phyloP scores from a whole-genome alignment of 1,140 invertebrate genomes.

The Ceratina calcarata region DNA sequence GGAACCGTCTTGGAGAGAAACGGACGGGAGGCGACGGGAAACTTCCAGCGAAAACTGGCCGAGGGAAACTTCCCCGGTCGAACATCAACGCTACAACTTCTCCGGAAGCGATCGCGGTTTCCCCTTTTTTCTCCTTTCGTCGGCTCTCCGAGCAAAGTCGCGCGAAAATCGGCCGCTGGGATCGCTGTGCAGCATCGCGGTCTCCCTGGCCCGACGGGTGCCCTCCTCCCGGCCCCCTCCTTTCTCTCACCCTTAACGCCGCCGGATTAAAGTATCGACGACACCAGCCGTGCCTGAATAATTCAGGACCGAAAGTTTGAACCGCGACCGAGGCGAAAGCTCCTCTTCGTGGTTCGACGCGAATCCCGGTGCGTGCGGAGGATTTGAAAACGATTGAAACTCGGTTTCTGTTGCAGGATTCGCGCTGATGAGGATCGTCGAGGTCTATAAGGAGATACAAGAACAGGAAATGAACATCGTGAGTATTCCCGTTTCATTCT shows the following conservation, averaged over 20 bases:
- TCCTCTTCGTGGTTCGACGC: slow-evolving; percentile 26
- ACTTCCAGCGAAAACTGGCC: slow-evolving; percentile 13
- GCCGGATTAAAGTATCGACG: slow-evolving; percentile 79
- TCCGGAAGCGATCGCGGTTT: slow-evolving; percentile 12
- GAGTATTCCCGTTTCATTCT: slow-evolving; percentile 79
- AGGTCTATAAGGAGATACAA: slow-evolving; percentile 95
- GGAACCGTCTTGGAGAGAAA: background rate
- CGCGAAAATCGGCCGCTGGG: slow-evolving; percentile 46
- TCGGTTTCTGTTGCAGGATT: slow-evolving; percentile 85
- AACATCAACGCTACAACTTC: background rate
- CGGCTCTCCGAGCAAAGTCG: slow-evolving; percentile 54
- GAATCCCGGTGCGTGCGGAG: background rate
- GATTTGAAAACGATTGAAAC: slow-evolving; percentile 37
- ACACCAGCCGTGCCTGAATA: slow-evolving; percentile 74
- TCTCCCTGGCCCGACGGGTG: background rate
- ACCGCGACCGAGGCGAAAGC: slow-evolving; percentile 42
- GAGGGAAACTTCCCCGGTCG: slow-evolving; percentile 16
- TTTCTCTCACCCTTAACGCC: slow-evolving; percentile 6
- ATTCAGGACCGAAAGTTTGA: slow-evolving; percentile 77
- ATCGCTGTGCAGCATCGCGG: slow-evolving; percentile 31
- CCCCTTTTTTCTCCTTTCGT: slow-evolving; percentile 22
- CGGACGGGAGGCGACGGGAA: background rate
- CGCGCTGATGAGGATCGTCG: slow-evolving; percentile 93
- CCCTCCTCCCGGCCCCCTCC: slow-evolving; percentile 34
- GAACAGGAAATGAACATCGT: slow-evolving; percentile 96